These are phyloP conservation scores for Pseudomyrmex sp. DNA, from an alignment of 1,140 invertebrate genomes.

Conservation along the genomic window DNA sequence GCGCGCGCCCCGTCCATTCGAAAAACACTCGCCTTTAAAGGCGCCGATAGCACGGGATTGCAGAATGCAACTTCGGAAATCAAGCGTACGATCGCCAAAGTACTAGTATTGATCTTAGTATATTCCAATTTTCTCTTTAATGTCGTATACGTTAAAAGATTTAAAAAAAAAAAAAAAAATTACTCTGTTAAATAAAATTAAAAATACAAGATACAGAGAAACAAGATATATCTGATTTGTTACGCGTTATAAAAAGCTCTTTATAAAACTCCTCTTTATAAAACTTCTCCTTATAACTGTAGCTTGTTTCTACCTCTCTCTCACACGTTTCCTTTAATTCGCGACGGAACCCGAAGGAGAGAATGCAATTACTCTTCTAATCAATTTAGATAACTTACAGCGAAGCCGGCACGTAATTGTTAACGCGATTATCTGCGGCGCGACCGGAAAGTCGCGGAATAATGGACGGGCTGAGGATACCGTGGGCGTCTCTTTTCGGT, in stretches of 20 bases:
- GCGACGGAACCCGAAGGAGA: conserved; percentile 59
- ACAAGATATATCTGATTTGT: no score
- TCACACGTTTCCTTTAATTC: conserved; percentile 62
- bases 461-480: conserved; percentile 57
- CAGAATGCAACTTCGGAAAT: not conserved
- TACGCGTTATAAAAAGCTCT: no score
- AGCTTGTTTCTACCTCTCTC: no score
- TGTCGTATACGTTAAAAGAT: no score
- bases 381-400: conserved; percentile 79
- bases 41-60: conserved; percentile 6
- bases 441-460: conserved; percentile 59
- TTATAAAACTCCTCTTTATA: no score
- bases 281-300: no score
- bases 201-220: no score
- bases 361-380: conserved; percentile 78
- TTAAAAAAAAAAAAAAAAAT: no score
- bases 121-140: no score
- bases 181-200: no score
- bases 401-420: conserved; percentile 76
- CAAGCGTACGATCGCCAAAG: not conserved
- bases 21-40: conserved; percentile 27
- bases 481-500: conserved; percentile 32
- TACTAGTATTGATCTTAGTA: not conserved
- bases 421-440: conserved; percentile 71
- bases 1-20: conserved; percentile 1